Conservation (phyloP, 1,140 invertebrate species). For the Hydropsyche tenuis region DNA sequence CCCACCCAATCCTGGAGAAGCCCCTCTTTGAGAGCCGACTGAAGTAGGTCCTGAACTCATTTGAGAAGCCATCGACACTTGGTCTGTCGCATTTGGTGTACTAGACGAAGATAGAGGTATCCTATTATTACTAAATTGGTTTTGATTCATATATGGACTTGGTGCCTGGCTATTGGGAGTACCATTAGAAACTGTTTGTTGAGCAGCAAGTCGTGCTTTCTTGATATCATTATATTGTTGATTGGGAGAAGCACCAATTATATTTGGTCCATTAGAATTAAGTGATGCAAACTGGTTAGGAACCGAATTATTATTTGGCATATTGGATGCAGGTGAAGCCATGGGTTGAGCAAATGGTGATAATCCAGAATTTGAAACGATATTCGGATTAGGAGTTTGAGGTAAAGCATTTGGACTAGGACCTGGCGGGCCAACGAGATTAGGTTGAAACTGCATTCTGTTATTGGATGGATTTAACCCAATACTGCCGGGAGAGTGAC, state of each 20-base stretch:
- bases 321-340: slow-evolving; percentile 59
- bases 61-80: slow-evolving; percentile 45
- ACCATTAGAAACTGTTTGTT: slow-evolving; percentile 43
- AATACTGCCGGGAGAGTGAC: slow-evolving; percentile 69
- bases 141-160: slow-evolving; percentile 58
- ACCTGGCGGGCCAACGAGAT: slow-evolving; percentile 70
- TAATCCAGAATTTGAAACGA: slow-evolving; percentile 67
- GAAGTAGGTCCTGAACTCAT: slow-evolving; percentile 54
- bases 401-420: slow-evolving; percentile 71
- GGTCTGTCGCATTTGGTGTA: slow-evolving; percentile 57
- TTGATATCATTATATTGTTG: slow-evolving; percentile 64
- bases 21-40: slow-evolving; percentile 56
- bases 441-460: slow-evolving; percentile 67
- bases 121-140: slow-evolving; percentile 47
- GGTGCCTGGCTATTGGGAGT: slow-evolving; percentile 49
- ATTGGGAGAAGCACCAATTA: slow-evolving; percentile 60
- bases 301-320: slow-evolving; percentile 62
- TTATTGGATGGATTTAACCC: slow-evolving; percentile 64
- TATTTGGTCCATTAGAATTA: slow-evolving; percentile 64
- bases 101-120: slow-evolving; percentile 59
- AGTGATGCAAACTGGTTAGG: slow-evolving; percentile 63
- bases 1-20: slow-evolving; percentile 57
- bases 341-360: slow-evolving; percentile 69
- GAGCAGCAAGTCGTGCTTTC: slow-evolving; percentile 60
- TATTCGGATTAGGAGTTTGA: slow-evolving; percentile 63